Evolutionary conservation across 2,113 vertebrate species (phyloP).

Genomic region (Piaya cayana): DNA sequence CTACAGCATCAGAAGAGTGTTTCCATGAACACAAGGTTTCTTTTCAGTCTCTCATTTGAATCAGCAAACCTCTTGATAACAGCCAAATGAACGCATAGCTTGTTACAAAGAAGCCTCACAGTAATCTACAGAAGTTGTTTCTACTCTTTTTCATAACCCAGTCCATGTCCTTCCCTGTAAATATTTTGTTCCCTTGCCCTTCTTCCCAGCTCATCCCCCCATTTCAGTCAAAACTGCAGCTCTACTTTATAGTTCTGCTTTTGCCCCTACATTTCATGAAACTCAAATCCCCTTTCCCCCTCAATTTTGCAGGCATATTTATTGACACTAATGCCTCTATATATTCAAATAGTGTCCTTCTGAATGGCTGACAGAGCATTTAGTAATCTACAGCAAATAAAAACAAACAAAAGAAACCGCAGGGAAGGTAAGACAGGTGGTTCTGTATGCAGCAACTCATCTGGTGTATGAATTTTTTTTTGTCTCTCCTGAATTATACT

Average conservation of each 20-base stretch:
- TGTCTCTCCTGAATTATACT: neutral
- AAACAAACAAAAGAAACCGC: neutral
- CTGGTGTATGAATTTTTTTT: neutral
- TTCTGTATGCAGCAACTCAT: neutral
- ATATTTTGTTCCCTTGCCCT: neutral
- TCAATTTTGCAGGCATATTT: neutral
- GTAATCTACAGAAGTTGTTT: neutral
- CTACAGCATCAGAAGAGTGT: neutral
- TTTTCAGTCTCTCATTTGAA: neutral
- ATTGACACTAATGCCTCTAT: neutral
- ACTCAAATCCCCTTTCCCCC: neutral
- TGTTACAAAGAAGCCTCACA: neutral
- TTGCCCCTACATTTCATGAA: neutral
- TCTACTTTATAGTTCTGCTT: neutral
- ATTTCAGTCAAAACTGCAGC: neutral
- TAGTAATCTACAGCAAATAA: neutral
- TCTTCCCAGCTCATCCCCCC: neutral
- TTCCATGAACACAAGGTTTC: neutral
- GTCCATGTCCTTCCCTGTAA: neutral
- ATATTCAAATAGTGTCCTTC: accelerated
- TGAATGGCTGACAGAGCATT: neutral
- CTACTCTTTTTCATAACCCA: neutral
- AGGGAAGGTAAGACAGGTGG: neutral
- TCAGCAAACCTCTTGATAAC: neutral
- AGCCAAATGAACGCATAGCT: neutral